Conservation (phyloP, 2,888 invertebrate species). For the Acronicta psi region DNA sequence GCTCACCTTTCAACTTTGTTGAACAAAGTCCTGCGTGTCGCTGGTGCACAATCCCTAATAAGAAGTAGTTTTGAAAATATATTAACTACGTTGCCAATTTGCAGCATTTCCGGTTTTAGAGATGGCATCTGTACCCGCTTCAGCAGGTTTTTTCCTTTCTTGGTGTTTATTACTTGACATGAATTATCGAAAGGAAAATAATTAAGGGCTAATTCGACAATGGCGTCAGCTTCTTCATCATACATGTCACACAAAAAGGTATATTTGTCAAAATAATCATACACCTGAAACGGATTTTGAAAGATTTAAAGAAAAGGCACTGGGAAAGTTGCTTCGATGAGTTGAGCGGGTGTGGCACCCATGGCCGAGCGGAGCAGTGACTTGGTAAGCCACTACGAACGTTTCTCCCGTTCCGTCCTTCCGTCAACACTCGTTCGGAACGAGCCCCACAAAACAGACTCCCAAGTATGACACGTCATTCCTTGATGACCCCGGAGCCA, state of each 20-base stretch:
- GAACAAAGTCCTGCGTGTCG: slow-evolving; percentile 90
- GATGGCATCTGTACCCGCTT: slow-evolving; percentile 91
- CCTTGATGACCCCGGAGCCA: too few relatives aligned
- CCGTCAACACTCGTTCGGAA: too few relatives aligned
- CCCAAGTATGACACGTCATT: too few relatives aligned
- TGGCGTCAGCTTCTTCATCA: slow-evolving; percentile 92
- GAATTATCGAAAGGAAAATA: slow-evolving; percentile 94
- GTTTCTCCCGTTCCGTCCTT: too few relatives aligned
- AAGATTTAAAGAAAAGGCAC: not conserved
- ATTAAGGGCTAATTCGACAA: slow-evolving; percentile 92
- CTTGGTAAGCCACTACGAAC: too few relatives aligned
- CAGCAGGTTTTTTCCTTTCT: slow-evolving; percentile 89
- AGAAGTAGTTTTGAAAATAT: slow-evolving; percentile 92
- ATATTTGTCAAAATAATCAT: slow-evolving; percentile 87
- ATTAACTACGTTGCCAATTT: slow-evolving; percentile 92
- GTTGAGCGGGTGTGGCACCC: too few relatives aligned
- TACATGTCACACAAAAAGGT: slow-evolving; percentile 95
- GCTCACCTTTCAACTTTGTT: slow-evolving; percentile 90
- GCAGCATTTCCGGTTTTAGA: slow-evolving; percentile 91
- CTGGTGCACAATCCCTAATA: slow-evolving; percentile 92
- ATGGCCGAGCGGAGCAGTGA: too few relatives aligned
- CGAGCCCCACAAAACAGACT: too few relatives aligned
- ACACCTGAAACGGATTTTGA: slow-evolving; percentile 68
- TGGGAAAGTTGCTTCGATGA: too few relatives aligned
- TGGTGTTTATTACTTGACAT: slow-evolving; percentile 92